Evolutionary conservation across 2,797 vertebrate genomes (phyloP).

Genomic region (Monodelphis domestica): DNA sequence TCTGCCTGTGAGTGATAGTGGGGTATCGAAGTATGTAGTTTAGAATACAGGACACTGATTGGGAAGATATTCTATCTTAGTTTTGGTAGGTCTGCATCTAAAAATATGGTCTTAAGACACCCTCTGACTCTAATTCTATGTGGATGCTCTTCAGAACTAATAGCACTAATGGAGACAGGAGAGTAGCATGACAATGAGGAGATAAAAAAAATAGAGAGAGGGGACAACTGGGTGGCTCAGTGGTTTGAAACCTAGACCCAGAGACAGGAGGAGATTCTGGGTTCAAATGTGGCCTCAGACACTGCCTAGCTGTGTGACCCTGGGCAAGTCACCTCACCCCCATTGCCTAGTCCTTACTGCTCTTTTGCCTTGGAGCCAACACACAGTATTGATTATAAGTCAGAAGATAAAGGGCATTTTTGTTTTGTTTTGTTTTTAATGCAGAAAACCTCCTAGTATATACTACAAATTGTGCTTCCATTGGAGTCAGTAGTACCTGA

Average conservation of each 20-base stretch:
- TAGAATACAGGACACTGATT: neutral
- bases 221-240: no score
- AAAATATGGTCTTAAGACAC: neutral
- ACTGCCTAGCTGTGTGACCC: no score
- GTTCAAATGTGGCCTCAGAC: no score
- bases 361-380: no score
- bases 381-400: no score
- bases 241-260: no score
- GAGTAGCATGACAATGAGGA: neutral
- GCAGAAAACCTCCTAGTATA: neutral
- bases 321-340: no score
- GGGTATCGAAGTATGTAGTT: neutral
- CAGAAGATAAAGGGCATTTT: no score
- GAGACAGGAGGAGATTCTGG: no score
- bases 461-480: neutral
- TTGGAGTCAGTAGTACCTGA: neutral
- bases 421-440: no score
- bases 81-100: neutral
- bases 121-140: neutral
- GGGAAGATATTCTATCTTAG: neutral
- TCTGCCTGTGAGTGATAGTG: neutral
- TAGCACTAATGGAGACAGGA: neutral
- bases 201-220: no score
- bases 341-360: no score
- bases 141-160: neutral